These are phyloP conservation scores for Cotesia vestalis DNA, from an alignment of 1,140 invertebrate genomes.

Conservation along the genomic window DNA sequence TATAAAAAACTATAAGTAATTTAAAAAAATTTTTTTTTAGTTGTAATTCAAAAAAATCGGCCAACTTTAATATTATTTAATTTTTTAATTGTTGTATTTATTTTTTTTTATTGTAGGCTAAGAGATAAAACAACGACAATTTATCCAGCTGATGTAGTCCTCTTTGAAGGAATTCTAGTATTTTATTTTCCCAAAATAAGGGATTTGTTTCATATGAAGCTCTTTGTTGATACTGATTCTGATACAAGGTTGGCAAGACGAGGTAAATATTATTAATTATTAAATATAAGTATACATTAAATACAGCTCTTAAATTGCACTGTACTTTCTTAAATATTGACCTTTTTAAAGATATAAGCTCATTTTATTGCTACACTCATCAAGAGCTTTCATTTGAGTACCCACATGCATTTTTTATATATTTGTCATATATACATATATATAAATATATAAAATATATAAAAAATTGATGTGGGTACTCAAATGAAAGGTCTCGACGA, in stretches of 20 bases:
- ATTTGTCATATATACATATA: too few species aligned
- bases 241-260: conserved; percentile 94
- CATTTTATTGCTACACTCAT: too few species aligned
- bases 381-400: too few species aligned
- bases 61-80: neutral
- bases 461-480: too few species aligned
- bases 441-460: too few species aligned
- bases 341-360: conserved; percentile 31
- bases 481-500: too few species aligned
- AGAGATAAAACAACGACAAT: conserved; percentile 81
- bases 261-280: conserved; percentile 70
- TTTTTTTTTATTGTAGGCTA: conserved; percentile 63
- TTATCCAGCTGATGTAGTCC: conserved; percentile 97
- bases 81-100: neutral
- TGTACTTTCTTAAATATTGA: conserved; percentile 18
- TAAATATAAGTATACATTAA: conserved; percentile 24
- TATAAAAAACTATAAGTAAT: too few species aligned
- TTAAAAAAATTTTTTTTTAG: too few species aligned
- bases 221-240: conserved; percentile 99
- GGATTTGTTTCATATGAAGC: conserved; percentile 97
- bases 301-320: too few species aligned
- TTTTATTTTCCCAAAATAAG: conserved; percentile 97
- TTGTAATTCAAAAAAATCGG: neutral
- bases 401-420: too few species aligned
- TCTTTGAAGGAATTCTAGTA: conserved; percentile 97